Evolutionary conservation across 2,797 vertebrate species (phyloP), one percentile per base, ranked within the genome.

Genomic region (Urocyon cinereoargenteus): DNA sequence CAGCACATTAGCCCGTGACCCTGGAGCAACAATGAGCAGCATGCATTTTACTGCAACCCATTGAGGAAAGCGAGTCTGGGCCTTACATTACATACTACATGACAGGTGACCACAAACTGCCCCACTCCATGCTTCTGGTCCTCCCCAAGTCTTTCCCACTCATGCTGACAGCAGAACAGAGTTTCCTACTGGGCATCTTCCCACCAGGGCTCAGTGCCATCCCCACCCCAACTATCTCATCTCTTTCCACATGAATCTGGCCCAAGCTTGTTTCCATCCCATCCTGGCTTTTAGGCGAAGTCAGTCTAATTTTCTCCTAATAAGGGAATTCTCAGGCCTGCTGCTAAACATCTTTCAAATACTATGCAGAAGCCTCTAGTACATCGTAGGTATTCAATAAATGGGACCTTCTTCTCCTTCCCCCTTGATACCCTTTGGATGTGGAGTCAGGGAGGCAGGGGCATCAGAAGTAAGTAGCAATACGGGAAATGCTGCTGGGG

Each of bases 341-440:
- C 75, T 36, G 62, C 28, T 59, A 49, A n/a, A 14, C 3, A 57
- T 55, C 64, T 34, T 21, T 19, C 15, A 16, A 59, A 86, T 6
- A 28, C n/a, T 31, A 3, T 14, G 15, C 0, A 59, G 22, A 31
- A 53, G 11, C 6, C 31, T 34, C 12, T 18, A 11, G 55, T 26
- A 13, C 3, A 3, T 0, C 3, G 36, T 5, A 34, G 8, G 14
- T 31, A 11, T 4, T 26, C 10, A 26, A 19, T 45, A 66, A n/a
- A 2, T 18, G 4, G 13, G 40, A 12, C 81, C 66, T 15, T 49
- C 26, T 55, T 77, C 15, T 13, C 24, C 15, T n/a, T n/a, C 13
- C 13, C 40, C 19, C 2, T 36, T 40, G 57, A 19, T 45, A 18
- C 2, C 34, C n/a, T 40, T 64, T 16, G 7, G 26, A 40, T 15